These are phyloP conservation scores for Drosophila anomalata DNA, from an alignment of 2,888 invertebrate species.

Conservation along the genomic window DNA sequence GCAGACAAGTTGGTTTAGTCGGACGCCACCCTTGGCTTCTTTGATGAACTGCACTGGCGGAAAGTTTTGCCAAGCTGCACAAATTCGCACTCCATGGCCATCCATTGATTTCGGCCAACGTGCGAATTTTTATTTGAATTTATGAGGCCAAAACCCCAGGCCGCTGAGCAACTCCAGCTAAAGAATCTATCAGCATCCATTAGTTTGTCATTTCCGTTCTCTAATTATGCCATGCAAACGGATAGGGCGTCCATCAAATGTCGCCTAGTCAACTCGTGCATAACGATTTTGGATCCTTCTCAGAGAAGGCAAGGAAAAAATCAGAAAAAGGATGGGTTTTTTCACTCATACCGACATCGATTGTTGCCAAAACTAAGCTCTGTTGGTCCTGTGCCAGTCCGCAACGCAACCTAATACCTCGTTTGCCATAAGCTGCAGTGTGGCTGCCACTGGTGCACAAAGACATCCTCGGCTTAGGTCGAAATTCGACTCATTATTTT, in stretches of 20 bases:
- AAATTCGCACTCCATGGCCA: conserved; percentile 57
- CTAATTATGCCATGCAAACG: conserved; percentile 74
- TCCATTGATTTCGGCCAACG: conserved; percentile 52
- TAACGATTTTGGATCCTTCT: conserved; percentile 40
- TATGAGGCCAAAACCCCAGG: conserved; percentile 41
- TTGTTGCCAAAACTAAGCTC: conserved; percentile 44
- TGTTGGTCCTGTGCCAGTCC: background rate
- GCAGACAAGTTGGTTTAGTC: conserved; percentile 63
- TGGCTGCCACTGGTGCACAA: conserved; percentile 4
- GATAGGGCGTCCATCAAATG: conserved; percentile 28
- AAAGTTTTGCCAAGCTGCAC: conserved; percentile 64
- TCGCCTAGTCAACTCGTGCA: conserved; percentile 61
- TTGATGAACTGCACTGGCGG: conserved; percentile 67
- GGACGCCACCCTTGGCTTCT: conserved; percentile 22
- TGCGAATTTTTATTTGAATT: conserved; percentile 70
- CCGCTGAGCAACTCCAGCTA: conserved; percentile 10
- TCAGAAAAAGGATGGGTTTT: conserved; percentile 14
- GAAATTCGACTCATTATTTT: conserved; percentile 60
- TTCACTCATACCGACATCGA: conserved; percentile 10
- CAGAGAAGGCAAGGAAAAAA: conserved; percentile 9
- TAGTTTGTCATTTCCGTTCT: conserved; percentile 61
- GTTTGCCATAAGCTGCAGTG: conserved; percentile 13
- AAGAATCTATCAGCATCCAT: conserved; percentile 26
- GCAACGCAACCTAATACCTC: conserved; percentile 48
- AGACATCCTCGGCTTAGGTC: conserved; percentile 35